phyloP scores from a whole-genome alignment of 2,797 vertebrate genomes.

The Lithobates sylvaticus region DNA sequence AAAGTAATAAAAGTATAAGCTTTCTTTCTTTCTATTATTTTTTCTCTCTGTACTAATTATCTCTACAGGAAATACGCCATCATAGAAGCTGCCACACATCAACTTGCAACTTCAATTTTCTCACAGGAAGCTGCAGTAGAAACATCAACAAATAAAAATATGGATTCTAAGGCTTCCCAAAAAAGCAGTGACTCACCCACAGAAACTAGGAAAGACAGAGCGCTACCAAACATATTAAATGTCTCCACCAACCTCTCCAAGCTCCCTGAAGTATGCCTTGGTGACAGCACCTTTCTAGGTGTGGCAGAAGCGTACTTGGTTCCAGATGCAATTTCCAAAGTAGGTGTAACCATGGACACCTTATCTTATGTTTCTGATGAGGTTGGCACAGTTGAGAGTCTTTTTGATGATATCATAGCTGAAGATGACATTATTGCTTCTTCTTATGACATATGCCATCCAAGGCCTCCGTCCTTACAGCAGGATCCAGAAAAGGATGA shows the following conservation, averaged over 20 bases:
- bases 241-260: slow-evolving; percentile 1
- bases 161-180: not conserved
- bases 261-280: not conserved
- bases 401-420: slow-evolving; percentile 52
- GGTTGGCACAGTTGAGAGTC: slow-evolving; percentile 46
- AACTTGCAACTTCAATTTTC: slow-evolving; percentile 74
- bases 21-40: not conserved
- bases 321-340: slow-evolving; percentile 43
- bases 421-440: slow-evolving; percentile 44
- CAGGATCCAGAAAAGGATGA: not conserved
- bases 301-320: slow-evolving; percentile 55
- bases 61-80: slow-evolving; percentile 83
- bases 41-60: not conserved
- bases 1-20: too few relatives aligned
- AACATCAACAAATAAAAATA: slow-evolving; percentile 4
- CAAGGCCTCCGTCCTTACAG: not conserved
- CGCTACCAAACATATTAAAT: not conserved
- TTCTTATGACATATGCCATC: slow-evolving; percentile 22
- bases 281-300: slow-evolving; percentile 33
- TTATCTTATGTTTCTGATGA: slow-evolving; percentile 46
- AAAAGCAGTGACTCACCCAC: not conserved
- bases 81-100: slow-evolving; percentile 83
- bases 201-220: not conserved
- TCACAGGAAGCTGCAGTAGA: slow-evolving; percentile 63
- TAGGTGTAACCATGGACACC: slow-evolving; percentile 44